Percentiles rank a stretch among this genome's conserved stretches.
Evolutionary conservation across 2,888 invertebrate genomes (phyloP).

Genomic region (Buathra laborator): DNA sequence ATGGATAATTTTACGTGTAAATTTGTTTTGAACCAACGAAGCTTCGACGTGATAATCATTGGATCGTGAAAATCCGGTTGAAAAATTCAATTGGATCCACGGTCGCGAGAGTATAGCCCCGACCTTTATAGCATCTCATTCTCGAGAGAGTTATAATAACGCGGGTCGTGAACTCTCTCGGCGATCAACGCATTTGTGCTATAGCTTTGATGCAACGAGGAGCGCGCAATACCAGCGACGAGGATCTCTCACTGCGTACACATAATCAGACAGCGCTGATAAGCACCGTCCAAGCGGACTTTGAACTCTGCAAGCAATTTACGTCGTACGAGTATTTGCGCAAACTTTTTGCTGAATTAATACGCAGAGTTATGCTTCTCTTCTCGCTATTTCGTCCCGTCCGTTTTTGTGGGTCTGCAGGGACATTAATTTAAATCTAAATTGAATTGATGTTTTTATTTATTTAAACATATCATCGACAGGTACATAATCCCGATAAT

Average conservation of each 20-base stretch:
- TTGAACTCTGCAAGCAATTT: conserved; percentile 35
- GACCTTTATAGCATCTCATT: neutral
- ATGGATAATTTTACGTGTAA: conserved; percentile 3
- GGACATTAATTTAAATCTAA: neutral
- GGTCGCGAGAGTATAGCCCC: neutral
- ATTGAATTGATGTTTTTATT: neutral
- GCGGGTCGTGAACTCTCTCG: conserved; percentile 11
- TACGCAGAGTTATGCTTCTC: conserved; percentile 3
- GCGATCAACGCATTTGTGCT: conserved; percentile 21
- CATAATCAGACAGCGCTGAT: conserved; percentile 27
- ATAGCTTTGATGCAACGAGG: conserved; percentile 20
- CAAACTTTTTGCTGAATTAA: conserved; percentile 6
- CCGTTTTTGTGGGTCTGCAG: neutral
- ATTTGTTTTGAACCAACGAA: neutral
- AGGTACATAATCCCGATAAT: too few relatives aligned
- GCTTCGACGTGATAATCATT: neutral
- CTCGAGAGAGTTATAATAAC: neutral
- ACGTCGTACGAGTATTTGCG: conserved; percentile 8
- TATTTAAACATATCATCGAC: too few relatives aligned
- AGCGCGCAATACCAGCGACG: neutral
- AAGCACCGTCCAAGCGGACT: conserved; percentile 31
- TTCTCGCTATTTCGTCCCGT: neutral
- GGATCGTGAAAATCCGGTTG: neutral
- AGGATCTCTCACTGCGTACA: conserved; percentile 21
- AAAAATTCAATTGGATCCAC: neutral